These are phyloP conservation scores for Tiliacea aurago DNA, from an alignment of 2,888 invertebrate species.

Conservation along the genomic window DNA sequence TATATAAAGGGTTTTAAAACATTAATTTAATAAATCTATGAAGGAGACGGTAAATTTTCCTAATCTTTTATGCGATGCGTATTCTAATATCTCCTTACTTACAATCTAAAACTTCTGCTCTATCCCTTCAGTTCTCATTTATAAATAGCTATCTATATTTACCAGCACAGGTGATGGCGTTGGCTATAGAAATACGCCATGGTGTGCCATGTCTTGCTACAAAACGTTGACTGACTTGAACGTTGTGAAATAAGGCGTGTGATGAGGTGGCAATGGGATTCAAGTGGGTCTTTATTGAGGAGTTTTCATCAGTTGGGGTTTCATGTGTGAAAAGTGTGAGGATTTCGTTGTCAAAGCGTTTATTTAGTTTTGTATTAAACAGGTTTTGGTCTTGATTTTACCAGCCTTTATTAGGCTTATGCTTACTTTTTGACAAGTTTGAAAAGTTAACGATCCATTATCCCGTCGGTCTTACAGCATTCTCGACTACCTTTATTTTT, in stretches of 20 bases:
- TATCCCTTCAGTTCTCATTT: conserved; percentile 5
- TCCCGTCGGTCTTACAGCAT: no score
- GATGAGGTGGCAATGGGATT: neutral
- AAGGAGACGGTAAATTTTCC: no score
- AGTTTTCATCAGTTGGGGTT: neutral
- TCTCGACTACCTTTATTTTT: no score
- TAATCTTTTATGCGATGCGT: no score
- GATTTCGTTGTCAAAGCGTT: neutral
- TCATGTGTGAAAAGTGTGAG: neutral
- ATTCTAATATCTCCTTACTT: no score
- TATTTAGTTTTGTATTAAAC: no score
- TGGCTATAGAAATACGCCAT: conserved; percentile 30
- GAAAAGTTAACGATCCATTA: no score
- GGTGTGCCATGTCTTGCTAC: conserved; percentile 15
- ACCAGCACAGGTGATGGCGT: conserved; percentile 57
- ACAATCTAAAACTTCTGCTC: conserved; percentile 9
- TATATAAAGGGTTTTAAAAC: no score
- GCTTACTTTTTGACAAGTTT: no score
- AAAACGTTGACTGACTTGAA: conserved; percentile 26
- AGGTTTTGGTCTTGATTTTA: no score
- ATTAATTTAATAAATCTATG: no score
- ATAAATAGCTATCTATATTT: conserved; percentile 59
- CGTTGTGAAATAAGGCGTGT: neutral
- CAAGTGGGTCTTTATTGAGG: neutral
- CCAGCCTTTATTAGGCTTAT: no score